Percentiles rank a stretch among this genome's conserved stretches.
These are phyloP conservation scores for Athalia circularis DNA, from an alignment of 2,888 invertebrate species.

Conservation along the genomic window DNA sequence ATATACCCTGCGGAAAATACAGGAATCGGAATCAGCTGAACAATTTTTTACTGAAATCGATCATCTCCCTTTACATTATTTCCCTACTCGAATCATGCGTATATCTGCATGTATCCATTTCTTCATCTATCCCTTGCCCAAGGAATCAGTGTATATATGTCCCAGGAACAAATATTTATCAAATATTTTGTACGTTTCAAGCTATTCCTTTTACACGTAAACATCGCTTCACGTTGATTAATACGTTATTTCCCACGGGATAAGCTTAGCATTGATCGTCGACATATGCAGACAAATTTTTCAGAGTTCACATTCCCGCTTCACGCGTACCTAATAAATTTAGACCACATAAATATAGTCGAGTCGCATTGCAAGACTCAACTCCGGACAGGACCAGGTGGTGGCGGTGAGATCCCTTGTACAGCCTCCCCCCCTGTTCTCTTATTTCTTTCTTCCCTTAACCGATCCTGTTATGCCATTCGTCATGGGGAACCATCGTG, in stretches of 20 bases:
- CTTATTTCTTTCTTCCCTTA: slow-evolving; percentile 20
- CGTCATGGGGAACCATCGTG: slow-evolving; percentile 9
- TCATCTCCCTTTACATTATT: too few relatives aligned
- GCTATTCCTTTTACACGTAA: slow-evolving; percentile 17
- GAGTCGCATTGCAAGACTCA: slow-evolving; percentile 22
- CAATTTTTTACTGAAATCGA: too few relatives aligned
- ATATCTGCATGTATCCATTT: slow-evolving; percentile 10
- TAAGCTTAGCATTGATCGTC: slow-evolving; percentile 17
- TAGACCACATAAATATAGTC: slow-evolving; percentile 6
- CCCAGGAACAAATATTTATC: slow-evolving; percentile 27
- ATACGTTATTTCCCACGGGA: slow-evolving; percentile 43
- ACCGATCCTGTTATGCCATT: not conserved
- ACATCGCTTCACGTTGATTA: slow-evolving; percentile 34
- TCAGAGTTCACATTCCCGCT: slow-evolving; percentile 38
- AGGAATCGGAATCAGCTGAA: too few relatives aligned
- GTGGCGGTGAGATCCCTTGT: slow-evolving; percentile 24
- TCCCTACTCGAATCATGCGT: too few relatives aligned
- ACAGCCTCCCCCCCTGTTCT: slow-evolving; percentile 47
- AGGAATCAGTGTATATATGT: too few relatives aligned
- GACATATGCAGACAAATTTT: slow-evolving; percentile 38
- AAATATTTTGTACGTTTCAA: not conserved
- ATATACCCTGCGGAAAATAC: too few relatives aligned
- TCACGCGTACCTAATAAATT: slow-evolving; percentile 43
- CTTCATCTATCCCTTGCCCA: not conserved
- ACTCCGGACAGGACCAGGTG: slow-evolving; percentile 30